These are phyloP conservation scores for Pterois miles DNA, from an alignment of 2,797 vertebrate species.

Conservation along the genomic window DNA sequence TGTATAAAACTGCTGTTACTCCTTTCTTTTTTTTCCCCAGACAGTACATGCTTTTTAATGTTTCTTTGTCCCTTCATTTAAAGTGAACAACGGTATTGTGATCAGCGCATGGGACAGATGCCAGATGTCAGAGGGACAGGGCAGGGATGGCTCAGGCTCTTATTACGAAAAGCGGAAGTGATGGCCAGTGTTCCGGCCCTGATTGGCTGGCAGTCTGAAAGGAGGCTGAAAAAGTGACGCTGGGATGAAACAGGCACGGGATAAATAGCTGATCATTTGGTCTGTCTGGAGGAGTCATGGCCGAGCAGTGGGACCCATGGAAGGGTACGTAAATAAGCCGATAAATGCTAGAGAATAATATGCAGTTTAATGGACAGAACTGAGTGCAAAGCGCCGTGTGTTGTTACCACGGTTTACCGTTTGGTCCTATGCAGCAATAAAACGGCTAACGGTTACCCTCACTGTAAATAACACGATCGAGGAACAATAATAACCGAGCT, in stretches of 20 bases:
- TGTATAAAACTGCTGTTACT: background rate
- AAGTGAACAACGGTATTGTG: background rate
- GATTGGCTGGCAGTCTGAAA: background rate
- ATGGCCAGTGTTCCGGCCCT: background rate
- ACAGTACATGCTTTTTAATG: background rate
- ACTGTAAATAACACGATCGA: background rate
- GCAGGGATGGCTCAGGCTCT: background rate
- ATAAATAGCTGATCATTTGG: too few species aligned
- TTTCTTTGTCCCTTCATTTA: background rate
- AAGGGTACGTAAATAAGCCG: background rate
- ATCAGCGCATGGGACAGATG: background rate
- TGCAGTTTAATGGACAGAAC: fast-evolving
- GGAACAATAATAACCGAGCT: background rate
- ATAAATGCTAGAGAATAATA: fast-evolving
- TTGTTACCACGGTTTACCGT: background rate
- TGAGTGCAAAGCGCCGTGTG: background rate
- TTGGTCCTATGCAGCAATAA: background rate
- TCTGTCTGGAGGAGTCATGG: background rate
- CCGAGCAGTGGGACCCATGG: background rate
- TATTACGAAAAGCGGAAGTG: slow-evolving; percentile 35
- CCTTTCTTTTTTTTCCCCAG: too few species aligned
- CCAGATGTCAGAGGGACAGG: background rate
- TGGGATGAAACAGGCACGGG: background rate
- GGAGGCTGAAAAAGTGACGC: background rate
- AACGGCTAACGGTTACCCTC: background rate